Evolutionary conservation across 2,888 invertebrate species (phyloP).

Genomic region (Exephanes ischioxanthus): DNA sequence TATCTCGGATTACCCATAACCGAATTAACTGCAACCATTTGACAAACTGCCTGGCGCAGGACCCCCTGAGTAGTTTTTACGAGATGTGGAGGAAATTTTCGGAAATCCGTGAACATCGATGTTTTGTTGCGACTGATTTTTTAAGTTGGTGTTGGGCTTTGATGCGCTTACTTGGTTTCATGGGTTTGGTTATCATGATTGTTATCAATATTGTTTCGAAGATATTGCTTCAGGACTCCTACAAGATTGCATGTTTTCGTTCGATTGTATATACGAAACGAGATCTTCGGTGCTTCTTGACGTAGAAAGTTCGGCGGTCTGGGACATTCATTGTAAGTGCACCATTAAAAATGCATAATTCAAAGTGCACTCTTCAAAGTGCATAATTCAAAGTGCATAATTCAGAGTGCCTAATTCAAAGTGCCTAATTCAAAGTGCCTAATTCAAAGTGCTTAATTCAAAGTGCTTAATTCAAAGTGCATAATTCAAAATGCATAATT

Average conservation of each 20-base stretch:
- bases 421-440: background rate
- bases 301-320: constrained; percentile 37
- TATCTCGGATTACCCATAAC: constrained; percentile 78
- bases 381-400: too few relatives aligned
- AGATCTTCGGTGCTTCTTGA: background rate
- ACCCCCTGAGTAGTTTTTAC: constrained; percentile 41
- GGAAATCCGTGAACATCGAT: background rate
- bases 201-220: background rate
- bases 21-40: constrained; percentile 83
- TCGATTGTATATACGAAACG: background rate
- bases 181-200: background rate
- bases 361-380: background rate
- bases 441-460: too few relatives aligned
- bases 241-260: constrained; percentile 16
- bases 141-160: too few relatives aligned
- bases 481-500: too few relatives aligned
- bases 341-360: too few relatives aligned
- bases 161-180: too few relatives aligned
- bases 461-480: background rate
- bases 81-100: constrained; percentile 2
- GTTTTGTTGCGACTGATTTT: too few relatives aligned
- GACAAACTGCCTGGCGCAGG: constrained; percentile 77
- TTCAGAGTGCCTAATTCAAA: too few relatives aligned
- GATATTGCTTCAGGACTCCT: background rate
- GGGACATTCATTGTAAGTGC: constrained; percentile 40